Percentiles rank a stretch among this genome's conserved stretches.
phyloP scores from a whole-genome alignment of 2,888 invertebrate species.

The Polylopha cassiicola region DNA sequence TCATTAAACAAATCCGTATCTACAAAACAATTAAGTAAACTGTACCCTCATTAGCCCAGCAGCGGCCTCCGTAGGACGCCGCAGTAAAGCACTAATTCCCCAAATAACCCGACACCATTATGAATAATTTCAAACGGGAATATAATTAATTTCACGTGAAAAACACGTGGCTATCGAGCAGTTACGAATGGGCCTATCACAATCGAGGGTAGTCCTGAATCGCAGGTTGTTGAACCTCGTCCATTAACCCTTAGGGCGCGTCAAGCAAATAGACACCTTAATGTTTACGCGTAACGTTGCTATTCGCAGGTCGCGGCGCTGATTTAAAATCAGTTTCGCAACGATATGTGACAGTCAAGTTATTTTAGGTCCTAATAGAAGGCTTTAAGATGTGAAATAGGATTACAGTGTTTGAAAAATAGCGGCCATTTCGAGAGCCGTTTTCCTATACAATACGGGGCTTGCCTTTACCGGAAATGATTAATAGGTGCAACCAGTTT shows the following conservation, averaged over 20 bases:
- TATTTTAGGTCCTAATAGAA: slow-evolving; percentile 16
- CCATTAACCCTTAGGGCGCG: slow-evolving; percentile 39
- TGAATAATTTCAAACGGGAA: too few relatives aligned
- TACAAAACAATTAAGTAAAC: too few relatives aligned
- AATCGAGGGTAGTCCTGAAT: slow-evolving; percentile 56
- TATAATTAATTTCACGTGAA: too few relatives aligned
- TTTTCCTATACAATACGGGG: slow-evolving; percentile 1
- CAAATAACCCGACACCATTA: too few relatives aligned
- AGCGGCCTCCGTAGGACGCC: too few relatives aligned
- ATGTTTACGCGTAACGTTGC: too few relatives aligned
- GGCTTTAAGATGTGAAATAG: slow-evolving; percentile 19
- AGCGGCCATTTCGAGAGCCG: not conserved
- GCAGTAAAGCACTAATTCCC: too few relatives aligned
- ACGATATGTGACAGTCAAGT: slow-evolving; percentile 5
- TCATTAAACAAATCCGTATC: too few relatives aligned
- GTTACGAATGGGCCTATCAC: slow-evolving; percentile 47
- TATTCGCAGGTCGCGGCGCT: too few relatives aligned
- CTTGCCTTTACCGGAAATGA: slow-evolving; percentile 10
- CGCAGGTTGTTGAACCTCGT: slow-evolving; percentile 51
- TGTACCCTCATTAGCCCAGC: too few relatives aligned
- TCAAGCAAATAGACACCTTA: not conserved
- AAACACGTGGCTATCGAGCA: slow-evolving; percentile 29
- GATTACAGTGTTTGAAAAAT: slow-evolving; percentile 15
- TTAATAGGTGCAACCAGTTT: slow-evolving; percentile 16
- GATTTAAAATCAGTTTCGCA: too few relatives aligned